Conservation (phyloP, 64 coral and sea anemone species). For the Exaiptasia diaphana region DNA sequence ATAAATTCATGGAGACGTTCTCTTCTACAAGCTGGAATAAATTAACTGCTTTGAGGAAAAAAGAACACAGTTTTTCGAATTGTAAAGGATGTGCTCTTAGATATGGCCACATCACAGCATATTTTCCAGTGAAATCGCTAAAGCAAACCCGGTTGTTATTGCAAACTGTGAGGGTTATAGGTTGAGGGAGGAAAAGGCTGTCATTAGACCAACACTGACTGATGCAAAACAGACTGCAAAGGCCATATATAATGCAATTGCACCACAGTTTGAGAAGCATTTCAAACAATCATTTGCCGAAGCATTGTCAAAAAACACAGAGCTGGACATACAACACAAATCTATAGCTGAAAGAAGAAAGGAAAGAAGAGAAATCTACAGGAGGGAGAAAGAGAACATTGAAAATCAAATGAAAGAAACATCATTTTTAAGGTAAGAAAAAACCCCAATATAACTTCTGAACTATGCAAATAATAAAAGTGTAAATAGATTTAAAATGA, state of each 20-base stretch:
- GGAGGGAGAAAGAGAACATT: conserved; percentile 35
- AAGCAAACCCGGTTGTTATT: neutral
- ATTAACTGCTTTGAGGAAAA: neutral
- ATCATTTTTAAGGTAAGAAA: conserved; percentile 54
- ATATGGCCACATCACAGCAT: neutral
- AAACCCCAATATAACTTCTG: no score
- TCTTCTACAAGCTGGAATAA: neutral
- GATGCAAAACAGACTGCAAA: conserved; percentile 48
- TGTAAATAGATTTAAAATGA: no score
- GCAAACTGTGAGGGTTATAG: conserved; percentile 11
- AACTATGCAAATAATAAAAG: no score
- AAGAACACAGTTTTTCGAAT: no score
- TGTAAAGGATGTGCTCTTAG: neutral
- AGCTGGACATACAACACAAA: conserved; percentile 54
- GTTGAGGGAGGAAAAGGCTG: neutral
- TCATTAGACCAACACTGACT: conserved; percentile 16
- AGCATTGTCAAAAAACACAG: conserved; percentile 15
- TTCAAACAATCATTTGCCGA: conserved; percentile 31
- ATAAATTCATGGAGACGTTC: neutral
- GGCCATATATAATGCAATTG: conserved; percentile 9
- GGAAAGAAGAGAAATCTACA: conserved; percentile 33
- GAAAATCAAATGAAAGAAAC: conserved; percentile 59
- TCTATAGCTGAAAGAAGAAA: conserved; percentile 40
- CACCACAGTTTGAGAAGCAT: conserved; percentile 37
- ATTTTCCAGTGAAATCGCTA: neutral